Conservation (phyloP, 2,797 vertebrate genomes). For the Megalops cyprinoides region DNA sequence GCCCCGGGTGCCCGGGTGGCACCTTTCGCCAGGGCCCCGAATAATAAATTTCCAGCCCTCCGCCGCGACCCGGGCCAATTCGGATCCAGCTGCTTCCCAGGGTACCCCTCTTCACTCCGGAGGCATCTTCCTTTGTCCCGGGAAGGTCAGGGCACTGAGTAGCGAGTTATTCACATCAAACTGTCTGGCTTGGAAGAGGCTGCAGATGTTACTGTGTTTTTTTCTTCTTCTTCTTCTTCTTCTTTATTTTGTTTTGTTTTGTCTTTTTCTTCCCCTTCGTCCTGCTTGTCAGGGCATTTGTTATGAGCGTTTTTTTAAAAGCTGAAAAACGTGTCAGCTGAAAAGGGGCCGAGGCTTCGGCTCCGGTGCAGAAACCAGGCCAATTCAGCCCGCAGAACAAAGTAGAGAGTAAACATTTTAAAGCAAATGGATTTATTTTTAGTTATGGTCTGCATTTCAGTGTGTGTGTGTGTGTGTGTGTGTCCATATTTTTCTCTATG, state of each 20-base stretch:
- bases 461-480: no score
- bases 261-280: constrained; percentile 10
- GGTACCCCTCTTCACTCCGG: constrained; percentile 74
- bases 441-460: constrained; percentile 67
- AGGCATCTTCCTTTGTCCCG: constrained; percentile 85
- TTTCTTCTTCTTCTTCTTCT: constrained; percentile 69
- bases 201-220: constrained; percentile 85
- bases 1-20: constrained; percentile 61
- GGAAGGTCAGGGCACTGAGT: constrained; percentile 85
- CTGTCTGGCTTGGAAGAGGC: constrained; percentile 79
- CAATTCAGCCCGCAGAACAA: constrained; percentile 66
- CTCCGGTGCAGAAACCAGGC: constrained; percentile 68
- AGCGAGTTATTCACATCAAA: constrained; percentile 90
- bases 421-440: constrained; percentile 83
- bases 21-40: constrained; percentile 51
- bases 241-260: constrained; percentile 57
- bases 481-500: not conserved
- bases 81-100: constrained; percentile 77
- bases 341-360: constrained; percentile 72
- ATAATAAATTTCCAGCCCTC: constrained; percentile 75
- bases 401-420: constrained; percentile 79
- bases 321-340: constrained; percentile 71
- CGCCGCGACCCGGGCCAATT: constrained; percentile 70
- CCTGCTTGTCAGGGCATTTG: constrained; percentile 63
- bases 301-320: constrained; percentile 69